Conservation (phyloP, 2,113 vertebrate genomes). For the Neogale vison region DNA sequence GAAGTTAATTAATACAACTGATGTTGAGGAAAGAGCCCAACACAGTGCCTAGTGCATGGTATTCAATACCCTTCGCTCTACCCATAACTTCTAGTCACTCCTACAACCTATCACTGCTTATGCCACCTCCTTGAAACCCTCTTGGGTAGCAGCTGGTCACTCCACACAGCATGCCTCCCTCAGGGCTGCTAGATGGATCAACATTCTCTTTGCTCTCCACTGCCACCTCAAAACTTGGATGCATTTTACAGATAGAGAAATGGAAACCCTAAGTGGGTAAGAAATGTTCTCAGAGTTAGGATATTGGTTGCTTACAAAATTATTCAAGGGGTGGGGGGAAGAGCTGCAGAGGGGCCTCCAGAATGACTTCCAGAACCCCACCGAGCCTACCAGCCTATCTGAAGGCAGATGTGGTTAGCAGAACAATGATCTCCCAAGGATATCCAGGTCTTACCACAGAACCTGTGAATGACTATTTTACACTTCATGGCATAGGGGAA, state of each 20-base stretch:
- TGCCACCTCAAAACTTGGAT: background rate
- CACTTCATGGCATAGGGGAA: background rate
- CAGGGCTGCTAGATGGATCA: background rate
- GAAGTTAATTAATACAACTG: background rate
- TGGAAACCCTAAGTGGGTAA: background rate
- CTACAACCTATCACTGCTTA: too few species aligned
- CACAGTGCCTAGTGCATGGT: too few species aligned
- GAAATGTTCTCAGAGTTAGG: background rate
- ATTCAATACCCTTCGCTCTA: background rate
- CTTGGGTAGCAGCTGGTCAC: background rate
- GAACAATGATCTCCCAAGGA: background rate
- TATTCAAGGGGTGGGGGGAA: background rate
- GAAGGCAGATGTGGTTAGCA: background rate
- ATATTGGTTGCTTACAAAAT: background rate
- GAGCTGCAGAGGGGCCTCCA: background rate
- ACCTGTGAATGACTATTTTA: background rate
- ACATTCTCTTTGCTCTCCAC: background rate
- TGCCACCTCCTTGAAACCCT: background rate
- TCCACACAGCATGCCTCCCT: background rate
- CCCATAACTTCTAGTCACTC: background rate
- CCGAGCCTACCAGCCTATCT: background rate
- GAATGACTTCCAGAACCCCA: background rate
- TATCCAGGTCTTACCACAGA: background rate
- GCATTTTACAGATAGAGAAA: background rate
- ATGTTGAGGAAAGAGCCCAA: background rate